A percentile compares a stretch with the other conserved stretches of the same genome.
Conservation (phyloP, 2,888 invertebrate species). For the Synanthedon formicaeformis region DNA sequence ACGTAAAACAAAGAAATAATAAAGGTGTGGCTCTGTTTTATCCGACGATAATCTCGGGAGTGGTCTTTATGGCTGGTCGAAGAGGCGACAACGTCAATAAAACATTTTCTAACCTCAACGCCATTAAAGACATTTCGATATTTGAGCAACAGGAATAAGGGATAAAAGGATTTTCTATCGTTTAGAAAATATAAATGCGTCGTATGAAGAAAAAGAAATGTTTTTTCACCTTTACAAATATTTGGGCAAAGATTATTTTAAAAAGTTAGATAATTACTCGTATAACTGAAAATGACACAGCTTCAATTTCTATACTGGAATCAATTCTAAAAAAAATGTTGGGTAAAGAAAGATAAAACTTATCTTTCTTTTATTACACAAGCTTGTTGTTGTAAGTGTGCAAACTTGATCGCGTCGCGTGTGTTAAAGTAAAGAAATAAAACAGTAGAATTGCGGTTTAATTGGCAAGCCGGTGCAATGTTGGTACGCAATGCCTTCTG, state of each 20-base stretch:
- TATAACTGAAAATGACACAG: too few relatives aligned
- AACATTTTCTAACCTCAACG: constrained; percentile 29
- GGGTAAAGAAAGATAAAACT: too few relatives aligned
- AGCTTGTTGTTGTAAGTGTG: constrained; percentile 12
- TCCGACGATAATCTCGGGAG: constrained; percentile 22
- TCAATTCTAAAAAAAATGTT: too few relatives aligned
- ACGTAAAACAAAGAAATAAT: constrained; percentile 27
- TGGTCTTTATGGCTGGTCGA: constrained; percentile 25
- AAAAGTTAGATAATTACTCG: too few relatives aligned
- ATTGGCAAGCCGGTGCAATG: constrained; percentile 35
- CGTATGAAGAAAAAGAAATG: too few relatives aligned
- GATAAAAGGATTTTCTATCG: constrained; percentile 11
- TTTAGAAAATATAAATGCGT: too few relatives aligned
- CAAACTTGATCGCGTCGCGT: constrained; percentile 25
- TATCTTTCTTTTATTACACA: too few relatives aligned
- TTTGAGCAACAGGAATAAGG: constrained; percentile 23
- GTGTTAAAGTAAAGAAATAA: constrained; percentile 35
- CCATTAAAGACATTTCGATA: constrained; percentile 38
- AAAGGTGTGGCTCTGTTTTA: constrained; percentile 21
- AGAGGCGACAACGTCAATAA: constrained; percentile 26
- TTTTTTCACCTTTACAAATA: too few relatives aligned
- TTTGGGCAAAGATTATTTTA: too few relatives aligned
- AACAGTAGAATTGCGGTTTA: constrained; percentile 27
- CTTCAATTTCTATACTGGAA: too few relatives aligned
- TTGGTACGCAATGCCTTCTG: constrained; percentile 28